These are phyloP conservation scores for Magallana angulata DNA, from an alignment of 1,140 invertebrate genomes.

Conservation along the genomic window DNA sequence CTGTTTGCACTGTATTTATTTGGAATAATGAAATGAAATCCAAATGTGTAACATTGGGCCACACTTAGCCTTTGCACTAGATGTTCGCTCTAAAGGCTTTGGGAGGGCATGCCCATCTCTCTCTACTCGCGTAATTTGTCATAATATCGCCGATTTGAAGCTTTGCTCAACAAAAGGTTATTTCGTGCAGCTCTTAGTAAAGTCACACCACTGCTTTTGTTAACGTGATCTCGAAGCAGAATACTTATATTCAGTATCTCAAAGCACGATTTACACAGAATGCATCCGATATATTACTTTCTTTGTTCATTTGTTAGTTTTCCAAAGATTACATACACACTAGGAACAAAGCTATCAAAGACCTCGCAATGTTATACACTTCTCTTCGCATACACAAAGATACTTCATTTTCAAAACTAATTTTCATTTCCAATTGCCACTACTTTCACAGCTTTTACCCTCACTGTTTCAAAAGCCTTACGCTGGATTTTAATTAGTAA, in stretches of 20 bases:
- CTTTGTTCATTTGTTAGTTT: conserved; percentile 15
- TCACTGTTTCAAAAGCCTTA: too few relatives aligned
- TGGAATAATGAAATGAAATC: conserved; percentile 34
- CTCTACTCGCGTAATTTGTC: conserved; percentile 22
- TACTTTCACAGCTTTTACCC: background rate
- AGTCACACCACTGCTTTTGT: conserved; percentile 2
- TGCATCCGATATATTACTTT: conserved; percentile 8
- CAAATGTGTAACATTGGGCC: conserved; percentile 27
- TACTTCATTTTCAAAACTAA: background rate
- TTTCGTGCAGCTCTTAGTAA: conserved; percentile 14
- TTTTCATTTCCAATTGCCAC: background rate
- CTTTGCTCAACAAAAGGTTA: conserved; percentile 26
- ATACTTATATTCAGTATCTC: conserved; percentile 20
- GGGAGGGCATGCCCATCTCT: conserved; percentile 10
- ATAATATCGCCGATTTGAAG: conserved; percentile 1
- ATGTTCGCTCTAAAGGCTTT: background rate
- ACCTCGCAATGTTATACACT: background rate
- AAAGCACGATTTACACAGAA: conserved; percentile 1
- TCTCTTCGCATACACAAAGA: background rate
- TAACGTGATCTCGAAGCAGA: background rate
- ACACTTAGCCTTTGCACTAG: conserved; percentile 27
- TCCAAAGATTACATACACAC: background rate
- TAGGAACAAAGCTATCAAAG: background rate
- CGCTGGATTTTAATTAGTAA: too few relatives aligned
- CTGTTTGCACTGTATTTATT: conserved; percentile 7